Evolutionary conservation across 2,797 vertebrate genomes (phyloP), one percentile per base, ranked within the genome.

Genomic region (Enteromius trimaculatus): DNA sequence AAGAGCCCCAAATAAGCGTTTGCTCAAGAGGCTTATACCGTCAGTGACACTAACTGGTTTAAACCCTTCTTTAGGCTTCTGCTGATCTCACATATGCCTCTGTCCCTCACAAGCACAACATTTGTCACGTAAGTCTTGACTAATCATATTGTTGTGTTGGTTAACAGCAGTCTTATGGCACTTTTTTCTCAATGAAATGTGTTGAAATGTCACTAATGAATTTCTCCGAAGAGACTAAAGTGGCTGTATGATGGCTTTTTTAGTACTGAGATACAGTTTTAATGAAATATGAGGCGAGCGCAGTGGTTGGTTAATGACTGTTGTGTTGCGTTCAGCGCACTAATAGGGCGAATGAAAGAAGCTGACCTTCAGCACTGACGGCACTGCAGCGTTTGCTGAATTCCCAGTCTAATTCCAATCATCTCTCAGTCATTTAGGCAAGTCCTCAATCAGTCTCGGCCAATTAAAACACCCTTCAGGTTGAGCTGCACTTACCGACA

Each of bases 391-490:
- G 9, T 65, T 55, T 9, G 42, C 71, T 76, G 71, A 65, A 82
- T 79, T 68, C 58, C 60, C 55, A 21, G 23, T 72, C 34, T 81
- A 79, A 85, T 72, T 77, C 60, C 47, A 58, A 78, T 65, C 37
- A 82, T n/a, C 80, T 79, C 68, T 29, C 34, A 21, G 60, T 44
- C 65, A 47, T 31, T 47, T 72, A 34, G 58, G 8, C 68, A 23
- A 53, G 10, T 65, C 69, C 80, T 85, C 76, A 58, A 75, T 65
- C 68, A 79, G 80, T 60, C 69, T 58, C n/a, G 7, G 58, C 69
- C 84, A 86, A 82, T 82, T 86, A 82, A 86, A 79, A 74, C 34
- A 42, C 58, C 31, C 44, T 65, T 70, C 55, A 72, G 71, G 44
- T 71, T 10, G 66, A 82, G 58, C 21, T 31, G 34, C 51, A 55